phyloP scores from a whole-genome alignment of 2,888 invertebrate species.

The Heteropelma amictum region DNA sequence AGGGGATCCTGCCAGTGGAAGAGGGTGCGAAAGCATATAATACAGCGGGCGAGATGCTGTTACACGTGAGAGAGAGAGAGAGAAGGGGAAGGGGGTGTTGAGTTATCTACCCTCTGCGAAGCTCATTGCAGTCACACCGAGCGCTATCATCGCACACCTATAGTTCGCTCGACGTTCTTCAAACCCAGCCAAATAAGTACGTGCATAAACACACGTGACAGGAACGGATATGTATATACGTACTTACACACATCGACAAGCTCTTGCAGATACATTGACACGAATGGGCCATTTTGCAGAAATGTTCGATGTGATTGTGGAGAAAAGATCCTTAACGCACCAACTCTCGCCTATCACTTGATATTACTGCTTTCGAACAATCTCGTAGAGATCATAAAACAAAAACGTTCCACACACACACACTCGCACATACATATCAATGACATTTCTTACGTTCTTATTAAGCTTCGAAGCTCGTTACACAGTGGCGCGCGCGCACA shows the following conservation, averaged over 20 bases:
- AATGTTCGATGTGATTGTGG: conserved; percentile 44
- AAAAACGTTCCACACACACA: no score
- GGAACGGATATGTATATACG: not conserved
- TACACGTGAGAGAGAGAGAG: conserved; percentile 9
- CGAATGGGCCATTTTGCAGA: conserved; percentile 20
- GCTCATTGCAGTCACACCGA: conserved; percentile 39
- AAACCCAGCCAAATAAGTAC: not conserved
- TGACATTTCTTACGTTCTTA: conserved; percentile 19
- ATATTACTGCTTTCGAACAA: conserved; percentile 44
- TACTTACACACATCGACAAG: not conserved
- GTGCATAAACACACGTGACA: not conserved
- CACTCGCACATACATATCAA: no score
- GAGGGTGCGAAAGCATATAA: conserved; percentile 55
- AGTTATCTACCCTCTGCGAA: conserved; percentile 14
- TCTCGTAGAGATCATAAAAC: conserved; percentile 4
- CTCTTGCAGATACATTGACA: not conserved
- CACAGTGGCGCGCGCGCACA: not conserved
- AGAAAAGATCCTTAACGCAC: conserved; percentile 54
- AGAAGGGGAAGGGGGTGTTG: not conserved
- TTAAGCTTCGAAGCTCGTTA: conserved; percentile 44
- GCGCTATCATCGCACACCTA: conserved; percentile 39
- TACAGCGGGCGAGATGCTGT: conserved; percentile 43
- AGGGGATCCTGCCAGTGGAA: conserved; percentile 25
- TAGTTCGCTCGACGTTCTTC: conserved; percentile 23
- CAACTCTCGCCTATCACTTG: conserved; percentile 37